Evolutionary conservation across 2,113 vertebrate genomes (phyloP), one percentile per base, ranked within the genome.

Genomic region (Chamaea fasciata): DNA sequence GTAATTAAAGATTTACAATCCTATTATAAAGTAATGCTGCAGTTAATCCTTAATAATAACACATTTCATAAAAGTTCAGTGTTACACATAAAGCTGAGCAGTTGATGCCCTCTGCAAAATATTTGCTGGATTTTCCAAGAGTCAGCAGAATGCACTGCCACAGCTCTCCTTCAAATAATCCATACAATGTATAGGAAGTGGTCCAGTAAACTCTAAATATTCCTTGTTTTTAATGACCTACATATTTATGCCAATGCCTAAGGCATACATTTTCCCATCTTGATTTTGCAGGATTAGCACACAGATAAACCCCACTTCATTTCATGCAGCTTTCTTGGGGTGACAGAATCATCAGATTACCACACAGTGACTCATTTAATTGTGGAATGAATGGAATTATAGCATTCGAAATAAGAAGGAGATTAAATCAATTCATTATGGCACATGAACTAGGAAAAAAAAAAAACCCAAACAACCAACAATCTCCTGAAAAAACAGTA

Each of bases 1-100:
- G n/a, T 94, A 97, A 97, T 97, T 97, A 97, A 97, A 94, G 96
- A 97, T 97, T 97, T 97, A 98, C 90, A 60, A 87, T 97, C 87
- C 69, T 83, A 96, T 98, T 97, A 97, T 82, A 96, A 95, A 50
- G 35, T 87, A 97, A 96, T 95, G 83, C 91, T 96, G 76, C 82
- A 94, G 75, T 96, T 97, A 97, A 98, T 97, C 92, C 94, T 81
- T 89, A 96, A 94, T 94, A 97, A 96, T 94, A 96, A 96, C 78
- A 90, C 17, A 71, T 75, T 96, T 96, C 52, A 52, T 89, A 90
- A 49, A 97, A 96, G 37, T 97, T 95, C 52, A 47, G 24, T 39
- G 41, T 93, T 96, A 28, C 28, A 85, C 23, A 89, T 70, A 82
- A 96, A 79, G 42, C 53, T 81, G 63, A 94, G 79, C 19, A 62